Evolutionary conservation across 1,140 invertebrate genomes (phyloP).

Genomic region (Amyelois transitella): DNA sequence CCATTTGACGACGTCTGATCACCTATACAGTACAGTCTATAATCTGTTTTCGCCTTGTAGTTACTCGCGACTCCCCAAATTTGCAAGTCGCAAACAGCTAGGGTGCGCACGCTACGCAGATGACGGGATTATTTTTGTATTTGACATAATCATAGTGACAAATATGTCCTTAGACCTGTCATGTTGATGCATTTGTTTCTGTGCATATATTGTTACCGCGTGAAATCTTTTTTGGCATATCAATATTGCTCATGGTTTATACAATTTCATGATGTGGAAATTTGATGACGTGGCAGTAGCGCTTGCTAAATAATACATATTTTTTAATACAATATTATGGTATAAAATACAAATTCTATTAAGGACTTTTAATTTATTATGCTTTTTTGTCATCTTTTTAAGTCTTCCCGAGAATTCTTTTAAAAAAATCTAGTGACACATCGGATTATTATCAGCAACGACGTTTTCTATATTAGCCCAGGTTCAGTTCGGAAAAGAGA

Average conservation of each 20-base stretch:
- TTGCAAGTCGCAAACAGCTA: constrained; percentile 60
- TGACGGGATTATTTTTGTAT: constrained; percentile 74
- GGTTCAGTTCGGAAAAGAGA: too few species aligned
- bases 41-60: constrained; percentile 48
- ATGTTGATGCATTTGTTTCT: constrained; percentile 37
- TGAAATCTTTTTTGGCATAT: neutral
- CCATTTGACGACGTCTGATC: constrained; percentile 59
- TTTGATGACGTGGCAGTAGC: too few species aligned
- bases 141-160: constrained; percentile 74
- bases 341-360: too few species aligned
- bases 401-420: too few species aligned
- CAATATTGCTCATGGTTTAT: neutral
- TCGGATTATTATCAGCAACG: too few species aligned
- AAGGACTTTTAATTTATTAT: too few species aligned
- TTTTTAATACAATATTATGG: too few species aligned
- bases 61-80: constrained; percentile 47
- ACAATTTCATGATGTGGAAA: neutral
- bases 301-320: too few species aligned
- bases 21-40: constrained; percentile 58
- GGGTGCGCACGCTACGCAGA: constrained; percentile 66
- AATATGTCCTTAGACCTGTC: constrained; percentile 64
- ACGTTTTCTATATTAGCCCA: too few species aligned
- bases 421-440: too few species aligned
- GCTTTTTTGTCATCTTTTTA: too few species aligned
- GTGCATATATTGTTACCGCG: neutral